A percentile compares a stretch with the other conserved stretches of the same genome.
phyloP scores from a whole-genome alignment of 2,888 invertebrate species.

The Hedychridium roseum region DNA sequence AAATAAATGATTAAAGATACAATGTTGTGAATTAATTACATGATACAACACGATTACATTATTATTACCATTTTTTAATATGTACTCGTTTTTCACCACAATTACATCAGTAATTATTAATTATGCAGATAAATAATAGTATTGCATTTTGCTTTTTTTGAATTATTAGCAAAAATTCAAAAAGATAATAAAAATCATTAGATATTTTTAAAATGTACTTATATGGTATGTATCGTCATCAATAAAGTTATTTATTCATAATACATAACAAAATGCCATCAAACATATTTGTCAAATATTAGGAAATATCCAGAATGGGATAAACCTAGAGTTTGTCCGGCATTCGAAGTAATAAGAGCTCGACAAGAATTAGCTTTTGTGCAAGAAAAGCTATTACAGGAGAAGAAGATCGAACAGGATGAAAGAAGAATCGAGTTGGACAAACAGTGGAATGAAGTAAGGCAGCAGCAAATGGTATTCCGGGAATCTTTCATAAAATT shows the following conservation, averaged over 20 bases:
- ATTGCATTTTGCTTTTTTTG: neutral
- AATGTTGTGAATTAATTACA: neutral
- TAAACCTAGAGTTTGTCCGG: conserved; percentile 67
- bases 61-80: neutral
- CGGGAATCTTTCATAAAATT: conserved; percentile 71
- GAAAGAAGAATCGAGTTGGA: conserved; percentile 65
- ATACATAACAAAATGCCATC: neutral
- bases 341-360: conserved; percentile 67
- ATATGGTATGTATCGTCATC: too few relatives aligned
- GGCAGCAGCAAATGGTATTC: conserved; percentile 66
- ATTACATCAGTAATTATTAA: too few relatives aligned
- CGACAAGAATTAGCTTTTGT: conserved; percentile 67
- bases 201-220: too few relatives aligned
- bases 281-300: too few relatives aligned
- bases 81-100: neutral
- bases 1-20: conserved; percentile 1
- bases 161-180: neutral
- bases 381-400: conserved; percentile 64
- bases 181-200: too few relatives aligned
- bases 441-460: conserved; percentile 68
- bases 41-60: neutral
- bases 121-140: too few relatives aligned
- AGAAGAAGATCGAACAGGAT: conserved; percentile 64
- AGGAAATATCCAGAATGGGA: conserved; percentile 74
- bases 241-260: conserved; percentile 1